phyloP scores from a whole-genome alignment of 2,797 vertebrate genomes.

The Petrocephalus sullivani region DNA sequence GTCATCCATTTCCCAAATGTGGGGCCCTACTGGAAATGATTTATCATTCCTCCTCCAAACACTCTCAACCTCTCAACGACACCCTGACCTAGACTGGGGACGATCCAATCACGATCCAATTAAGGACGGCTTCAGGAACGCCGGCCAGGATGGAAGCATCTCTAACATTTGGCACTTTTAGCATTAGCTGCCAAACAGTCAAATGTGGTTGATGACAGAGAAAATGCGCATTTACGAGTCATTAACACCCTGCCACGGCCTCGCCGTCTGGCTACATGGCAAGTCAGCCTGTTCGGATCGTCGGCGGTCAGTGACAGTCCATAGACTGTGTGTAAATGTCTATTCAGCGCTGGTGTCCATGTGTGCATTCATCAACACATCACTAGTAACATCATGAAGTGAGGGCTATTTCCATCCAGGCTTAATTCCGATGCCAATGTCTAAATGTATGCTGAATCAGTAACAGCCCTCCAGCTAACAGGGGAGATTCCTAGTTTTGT shows the following conservation, averaged over 20 bases:
- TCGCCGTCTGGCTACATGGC: slow-evolving; percentile 3
- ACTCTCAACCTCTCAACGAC: neutral
- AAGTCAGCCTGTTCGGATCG: neutral
- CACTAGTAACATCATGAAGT: neutral
- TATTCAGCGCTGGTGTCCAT: neutral
- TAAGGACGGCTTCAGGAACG: neutral
- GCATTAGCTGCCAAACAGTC: slow-evolving; percentile 9
- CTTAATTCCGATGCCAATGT: neutral
- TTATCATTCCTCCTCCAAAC: neutral
- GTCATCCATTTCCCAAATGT: neutral
- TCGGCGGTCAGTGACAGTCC: neutral
- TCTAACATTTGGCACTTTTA: slow-evolving; percentile 5
- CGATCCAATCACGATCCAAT: slow-evolving; percentile 1
- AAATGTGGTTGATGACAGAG: slow-evolving; percentile 8
- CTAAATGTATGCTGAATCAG: neutral
- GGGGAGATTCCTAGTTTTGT: neutral
- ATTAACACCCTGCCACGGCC: neutral
- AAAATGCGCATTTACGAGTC: slow-evolving; percentile 7
- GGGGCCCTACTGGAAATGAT: neutral
- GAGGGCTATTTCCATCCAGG: neutral
- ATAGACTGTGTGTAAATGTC: neutral
- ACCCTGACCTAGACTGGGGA: neutral
- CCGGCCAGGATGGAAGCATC: neutral
- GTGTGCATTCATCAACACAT: neutral
- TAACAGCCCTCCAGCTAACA: neutral